Evolutionary conservation across 30 jellyfish, hydroid and myxozoan genomes (phyloP), one percentile per base, ranked within the genome.

Genomic region (Sanderia malayensis): DNA sequence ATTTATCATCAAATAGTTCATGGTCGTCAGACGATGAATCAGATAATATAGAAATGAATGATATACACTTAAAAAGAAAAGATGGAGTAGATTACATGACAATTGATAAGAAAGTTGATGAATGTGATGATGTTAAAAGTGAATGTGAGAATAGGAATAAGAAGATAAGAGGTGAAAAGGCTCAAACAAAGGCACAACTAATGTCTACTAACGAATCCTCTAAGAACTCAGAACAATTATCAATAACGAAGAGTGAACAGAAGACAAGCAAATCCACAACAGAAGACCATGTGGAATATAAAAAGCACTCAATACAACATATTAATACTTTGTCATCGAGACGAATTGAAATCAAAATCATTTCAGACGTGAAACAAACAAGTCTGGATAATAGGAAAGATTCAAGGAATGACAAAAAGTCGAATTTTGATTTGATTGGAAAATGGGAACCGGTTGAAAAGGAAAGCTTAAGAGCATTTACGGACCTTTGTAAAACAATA

Each of bases 361-460:
- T 75, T 18, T 63, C 81, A 26, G 49, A 61, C 17, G 28, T n/a
- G 21, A 19, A 11, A 8, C 41, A 61, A 57, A 44, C 58, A 30
- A 71, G 53, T 29, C n/a, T n/a, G n/a, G 58, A 37, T 23, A 49
- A 64, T 1, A 29, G 31, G 22, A 29, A 44, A 17, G 37, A 17
- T 19, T 15, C 46, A 4, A 13, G 27, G 28, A 70, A 66, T 4
- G 62, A 45, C 1, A 61, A 78, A 49, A 52, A 65, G 7, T 2
- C 6, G 2, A 24, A 49, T 15, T 11, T 49, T 29, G 82, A 78
- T 44, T 57, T 78, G 49, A 63, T 78, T 64, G 89, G 89, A 25
- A 66, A 78, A 53, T 78, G 89, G 89, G 82, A 78, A 37, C 89
- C 89, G 9, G 89, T 78, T 4, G 89, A 66, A 41, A 53, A 65